Conservation (phyloP, 2,888 invertebrate genomes). For the Spialia ferax region DNA sequence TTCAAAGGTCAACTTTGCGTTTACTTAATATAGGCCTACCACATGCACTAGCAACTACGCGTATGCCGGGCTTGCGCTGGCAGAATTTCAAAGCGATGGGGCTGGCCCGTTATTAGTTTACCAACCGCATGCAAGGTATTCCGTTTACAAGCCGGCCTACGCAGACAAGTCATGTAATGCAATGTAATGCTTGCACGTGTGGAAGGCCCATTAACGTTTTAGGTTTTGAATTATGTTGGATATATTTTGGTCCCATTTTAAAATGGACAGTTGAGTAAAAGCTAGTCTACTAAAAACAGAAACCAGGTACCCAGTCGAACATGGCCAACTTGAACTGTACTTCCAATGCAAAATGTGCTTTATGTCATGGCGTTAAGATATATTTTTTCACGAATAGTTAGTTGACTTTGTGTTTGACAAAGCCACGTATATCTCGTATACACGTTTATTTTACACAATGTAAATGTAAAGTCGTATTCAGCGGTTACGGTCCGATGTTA, state of each 20-base stretch:
- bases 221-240: too few species aligned
- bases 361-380: slow-evolving; percentile 23
- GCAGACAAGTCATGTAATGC: too few species aligned
- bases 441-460: slow-evolving; percentile 52
- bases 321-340: slow-evolving; percentile 14
- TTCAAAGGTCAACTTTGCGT: too few species aligned
- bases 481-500: slow-evolving; percentile 82
- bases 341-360: slow-evolving; percentile 27
- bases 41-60: too few species aligned
- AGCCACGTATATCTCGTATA: slow-evolving; percentile 53
- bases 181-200: too few species aligned
- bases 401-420: slow-evolving; percentile 35
- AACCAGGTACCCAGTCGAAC: slow-evolving; percentile 36
- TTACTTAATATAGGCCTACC: too few species aligned
- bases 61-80: too few species aligned
- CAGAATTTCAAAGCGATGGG: too few species aligned
- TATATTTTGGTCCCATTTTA: not conserved
- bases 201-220: too few species aligned
- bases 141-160: too few species aligned
- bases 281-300: slow-evolving; percentile 13
- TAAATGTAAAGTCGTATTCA: slow-evolving; percentile 74
- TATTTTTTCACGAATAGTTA: slow-evolving; percentile 20
- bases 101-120: too few species aligned
- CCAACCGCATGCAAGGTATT: too few species aligned
- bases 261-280: slow-evolving; percentile 7